These are phyloP conservation scores for Ptilodon capucinus DNA, from an alignment of 2,888 invertebrate species.

Conservation along the genomic window DNA sequence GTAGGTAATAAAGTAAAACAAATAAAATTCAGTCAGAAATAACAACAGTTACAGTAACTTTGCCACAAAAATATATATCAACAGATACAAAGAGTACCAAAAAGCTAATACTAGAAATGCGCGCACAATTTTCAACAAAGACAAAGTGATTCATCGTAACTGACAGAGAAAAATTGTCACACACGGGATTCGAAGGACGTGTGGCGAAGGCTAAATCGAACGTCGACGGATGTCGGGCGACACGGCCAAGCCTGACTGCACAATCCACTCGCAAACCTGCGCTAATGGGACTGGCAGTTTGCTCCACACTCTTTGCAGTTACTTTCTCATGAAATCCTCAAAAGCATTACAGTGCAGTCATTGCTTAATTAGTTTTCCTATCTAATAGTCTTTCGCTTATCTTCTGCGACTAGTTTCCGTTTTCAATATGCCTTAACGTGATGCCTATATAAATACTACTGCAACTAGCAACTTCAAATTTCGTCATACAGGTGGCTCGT, in stretches of 20 bases:
- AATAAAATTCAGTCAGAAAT: too few species aligned
- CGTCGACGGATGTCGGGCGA: conserved; percentile 32
- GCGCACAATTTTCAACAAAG: conserved; percentile 26
- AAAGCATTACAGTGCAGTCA: not conserved
- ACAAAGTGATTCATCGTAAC: conserved; percentile 26
- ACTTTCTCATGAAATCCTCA: not conserved
- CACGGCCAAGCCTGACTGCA: conserved; percentile 36
- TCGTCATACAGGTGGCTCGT: too few species aligned
- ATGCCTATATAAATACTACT: too few species aligned
- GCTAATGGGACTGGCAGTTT: conserved; percentile 24
- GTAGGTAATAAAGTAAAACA: too few species aligned
- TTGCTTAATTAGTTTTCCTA: not conserved
- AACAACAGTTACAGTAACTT: too few species aligned
- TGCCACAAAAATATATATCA: too few species aligned
- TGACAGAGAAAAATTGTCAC: conserved; percentile 37
- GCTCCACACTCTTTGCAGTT: not conserved
- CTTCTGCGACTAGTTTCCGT: too few species aligned
- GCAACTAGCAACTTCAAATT: too few species aligned
- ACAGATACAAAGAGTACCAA: too few species aligned
- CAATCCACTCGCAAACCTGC: conserved; percentile 13
- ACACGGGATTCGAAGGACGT: conserved; percentile 25
- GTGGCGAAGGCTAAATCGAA: conserved; percentile 46
- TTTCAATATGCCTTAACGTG: too few species aligned
- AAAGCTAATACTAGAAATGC: conserved; percentile 15
- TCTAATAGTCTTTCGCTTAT: too few species aligned